These are phyloP conservation scores for Prinia subflava DNA, from an alignment of 2,113 vertebrate species.

Conservation along the genomic window DNA sequence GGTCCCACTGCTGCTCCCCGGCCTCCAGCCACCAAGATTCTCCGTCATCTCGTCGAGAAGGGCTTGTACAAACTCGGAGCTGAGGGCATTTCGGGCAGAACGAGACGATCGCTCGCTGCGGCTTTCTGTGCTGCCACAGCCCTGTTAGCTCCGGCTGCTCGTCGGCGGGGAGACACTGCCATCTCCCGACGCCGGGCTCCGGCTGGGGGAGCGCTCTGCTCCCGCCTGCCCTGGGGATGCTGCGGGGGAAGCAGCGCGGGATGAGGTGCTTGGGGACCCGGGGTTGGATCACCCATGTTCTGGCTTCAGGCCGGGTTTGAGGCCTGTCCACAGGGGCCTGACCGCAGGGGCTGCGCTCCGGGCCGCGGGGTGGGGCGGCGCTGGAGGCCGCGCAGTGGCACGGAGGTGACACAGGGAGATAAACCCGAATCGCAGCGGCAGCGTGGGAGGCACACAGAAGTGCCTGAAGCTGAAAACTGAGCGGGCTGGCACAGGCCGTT, in stretches of 20 bases:
- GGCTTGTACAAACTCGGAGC: accelerated
- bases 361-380: accelerated
- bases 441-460: background rate
- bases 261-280: accelerated
- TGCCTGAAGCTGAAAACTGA: background rate
- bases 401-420: background rate
- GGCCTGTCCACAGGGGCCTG: background rate
- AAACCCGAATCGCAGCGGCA: background rate
- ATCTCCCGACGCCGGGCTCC: conserved; percentile 15
- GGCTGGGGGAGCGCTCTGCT: accelerated
- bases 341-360: accelerated
- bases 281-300: accelerated
- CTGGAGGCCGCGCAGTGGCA: background rate
- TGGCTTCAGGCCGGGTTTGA: background rate
- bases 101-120: accelerated
- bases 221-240: background rate
- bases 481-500: background rate
- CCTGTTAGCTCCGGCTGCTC: accelerated
- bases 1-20: background rate
- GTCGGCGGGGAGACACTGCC: conserved; percentile 47
- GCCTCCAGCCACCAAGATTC: background rate
- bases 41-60: background rate
- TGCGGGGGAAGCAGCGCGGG: background rate
- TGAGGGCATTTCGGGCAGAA: background rate
- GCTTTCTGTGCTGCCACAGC: background rate